Evolutionary conservation across 64 coral and sea anemone genomes (phyloP).

Genomic region (Acropora tenuis): DNA sequence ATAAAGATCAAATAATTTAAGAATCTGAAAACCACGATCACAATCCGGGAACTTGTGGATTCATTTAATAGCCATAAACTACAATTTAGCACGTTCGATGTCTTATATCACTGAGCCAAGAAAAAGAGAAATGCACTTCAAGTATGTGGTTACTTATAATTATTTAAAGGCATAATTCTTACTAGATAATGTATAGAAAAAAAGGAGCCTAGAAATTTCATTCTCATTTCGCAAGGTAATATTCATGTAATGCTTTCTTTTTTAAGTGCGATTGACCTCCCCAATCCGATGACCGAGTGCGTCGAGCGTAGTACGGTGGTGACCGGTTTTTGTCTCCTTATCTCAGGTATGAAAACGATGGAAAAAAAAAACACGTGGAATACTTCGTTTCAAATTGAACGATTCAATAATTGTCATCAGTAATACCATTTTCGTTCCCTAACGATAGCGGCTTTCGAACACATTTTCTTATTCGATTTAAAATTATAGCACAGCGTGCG

Average conservation of each 20-base stretch:
- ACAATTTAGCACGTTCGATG: no score
- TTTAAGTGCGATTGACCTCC: neutral
- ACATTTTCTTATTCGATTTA: neutral
- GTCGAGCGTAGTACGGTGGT: neutral
- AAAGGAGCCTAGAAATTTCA: no score
- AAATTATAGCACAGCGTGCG: neutral
- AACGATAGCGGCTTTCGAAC: neutral
- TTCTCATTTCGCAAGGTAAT: no score
- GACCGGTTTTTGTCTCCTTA: neutral
- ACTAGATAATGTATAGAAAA: no score
- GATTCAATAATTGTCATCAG: neutral
- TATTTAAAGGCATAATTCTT: no score
- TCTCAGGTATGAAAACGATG: constrained; percentile 7
- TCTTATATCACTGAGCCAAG: no score
- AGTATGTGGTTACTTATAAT: no score
- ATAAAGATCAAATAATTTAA: neutral
- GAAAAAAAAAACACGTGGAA: neutral
- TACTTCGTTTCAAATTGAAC: neutral
- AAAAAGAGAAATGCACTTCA: no score
- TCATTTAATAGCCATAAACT: no score
- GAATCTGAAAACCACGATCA: no score
- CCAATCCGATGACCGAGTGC: neutral
- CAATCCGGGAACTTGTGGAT: no score
- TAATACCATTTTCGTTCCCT: neutral
- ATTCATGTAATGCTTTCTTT: neutral